These are phyloP conservation scores for Anastatus disparis DNA, from an alignment of 1,140 invertebrate species.

Conservation along the genomic window DNA sequence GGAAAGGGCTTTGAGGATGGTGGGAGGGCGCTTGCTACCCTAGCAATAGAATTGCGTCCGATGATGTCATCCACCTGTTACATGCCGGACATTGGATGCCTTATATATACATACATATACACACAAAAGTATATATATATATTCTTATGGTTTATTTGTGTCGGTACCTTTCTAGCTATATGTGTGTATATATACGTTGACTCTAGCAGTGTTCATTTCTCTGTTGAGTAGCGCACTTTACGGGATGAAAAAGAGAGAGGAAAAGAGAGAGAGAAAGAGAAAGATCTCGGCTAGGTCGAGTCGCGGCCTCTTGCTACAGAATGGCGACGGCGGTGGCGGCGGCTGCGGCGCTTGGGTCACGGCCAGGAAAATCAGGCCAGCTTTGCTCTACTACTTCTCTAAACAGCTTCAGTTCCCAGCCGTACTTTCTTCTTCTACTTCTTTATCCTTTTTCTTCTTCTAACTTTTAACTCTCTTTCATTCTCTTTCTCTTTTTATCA, in stretches of 20 bases:
- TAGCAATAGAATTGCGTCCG: no score
- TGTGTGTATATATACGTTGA: no score
- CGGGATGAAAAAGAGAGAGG: background rate
- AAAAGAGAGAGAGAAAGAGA: background rate
- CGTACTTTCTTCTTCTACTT: background rate
- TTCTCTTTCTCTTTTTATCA: no score
- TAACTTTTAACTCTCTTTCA: no score
- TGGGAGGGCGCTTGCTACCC: no score
- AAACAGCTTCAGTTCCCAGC: background rate
- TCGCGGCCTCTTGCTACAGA: conserved; percentile 44
- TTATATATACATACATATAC: background rate
- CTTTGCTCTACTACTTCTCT: background rate
- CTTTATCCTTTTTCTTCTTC: background rate
- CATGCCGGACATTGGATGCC: conserved; percentile 43
- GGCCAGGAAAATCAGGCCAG: conserved; percentile 61
- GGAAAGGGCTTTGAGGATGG: no score
- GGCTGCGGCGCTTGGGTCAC: conserved; percentile 55
- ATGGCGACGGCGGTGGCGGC: conserved; percentile 32
- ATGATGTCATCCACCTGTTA: conserved; percentile 66
- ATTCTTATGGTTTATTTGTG: no score
- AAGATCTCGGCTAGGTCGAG: conserved; percentile 37
- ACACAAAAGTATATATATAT: background rate
- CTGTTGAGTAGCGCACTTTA: no score
- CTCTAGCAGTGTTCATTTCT: no score
- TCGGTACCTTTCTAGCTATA: no score